Evolutionary conservation across 2,113 vertebrate species (phyloP).

Genomic region (Antechinus stuartii): DNA sequence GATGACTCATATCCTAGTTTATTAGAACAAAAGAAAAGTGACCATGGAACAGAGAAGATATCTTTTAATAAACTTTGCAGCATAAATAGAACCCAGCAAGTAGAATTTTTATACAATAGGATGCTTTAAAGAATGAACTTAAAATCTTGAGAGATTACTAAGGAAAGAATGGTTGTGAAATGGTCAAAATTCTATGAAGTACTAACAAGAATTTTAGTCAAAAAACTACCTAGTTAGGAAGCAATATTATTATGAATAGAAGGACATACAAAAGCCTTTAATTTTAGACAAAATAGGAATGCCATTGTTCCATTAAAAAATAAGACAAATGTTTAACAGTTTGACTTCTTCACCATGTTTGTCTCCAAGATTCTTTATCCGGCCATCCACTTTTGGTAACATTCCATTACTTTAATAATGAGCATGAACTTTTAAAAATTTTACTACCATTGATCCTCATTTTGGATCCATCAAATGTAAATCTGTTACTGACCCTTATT

Average conservation of each 20-base stretch:
- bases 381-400: slow-evolving; percentile 12
- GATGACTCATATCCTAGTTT: slow-evolving; percentile 92
- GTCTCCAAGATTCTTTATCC: slow-evolving; percentile 51
- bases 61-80: slow-evolving; percentile 90
- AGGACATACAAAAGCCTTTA: accelerated
- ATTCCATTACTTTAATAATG: slow-evolving; percentile 47
- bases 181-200: slow-evolving; percentile 68
- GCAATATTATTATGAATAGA: slow-evolving; percentile 90
- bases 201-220: slow-evolving; percentile 93
- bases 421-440: neutral
- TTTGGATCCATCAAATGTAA: neutral
- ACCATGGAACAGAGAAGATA: slow-evolving; percentile 88
- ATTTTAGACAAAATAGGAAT: slow-evolving; percentile 27
- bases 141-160: slow-evolving; percentile 90
- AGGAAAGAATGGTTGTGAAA: slow-evolving; percentile 91
- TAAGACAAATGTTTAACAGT: slow-evolving; percentile 43
- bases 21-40: slow-evolving; percentile 92
- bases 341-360: slow-evolving; percentile 34
- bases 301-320: slow-evolving; percentile 61
- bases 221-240: slow-evolving; percentile 89
- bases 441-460: slow-evolving; percentile 32
- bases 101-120: slow-evolving; percentile 87
- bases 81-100: slow-evolving; percentile 92
- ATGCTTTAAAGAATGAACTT: slow-evolving; percentile 92
- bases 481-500: slow-evolving; percentile 41